Base-by-base conservation (phyloP, 2,888 invertebrate genomes). In the Allolobophora icterica region DNA sequence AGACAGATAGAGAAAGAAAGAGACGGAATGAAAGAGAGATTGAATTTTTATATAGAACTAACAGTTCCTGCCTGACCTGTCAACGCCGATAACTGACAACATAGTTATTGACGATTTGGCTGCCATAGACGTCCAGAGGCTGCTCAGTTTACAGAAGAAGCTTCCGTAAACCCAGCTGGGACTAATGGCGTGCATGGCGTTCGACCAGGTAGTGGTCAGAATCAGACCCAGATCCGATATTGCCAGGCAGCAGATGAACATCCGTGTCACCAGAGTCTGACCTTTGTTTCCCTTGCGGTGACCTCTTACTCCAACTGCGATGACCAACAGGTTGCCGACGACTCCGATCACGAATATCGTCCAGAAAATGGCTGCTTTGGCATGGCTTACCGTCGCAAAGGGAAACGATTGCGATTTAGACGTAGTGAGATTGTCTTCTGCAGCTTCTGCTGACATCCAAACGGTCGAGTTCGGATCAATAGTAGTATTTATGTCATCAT, bases 211-310 rank as follows among this genome's bases (percentile, higher is more conserved):
- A 0, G 52, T 52, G 1, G 45, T 89, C 89, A 89, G 35, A 45
- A 89, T 42, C 52, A 89, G 40, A 34, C 89, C 89, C 1, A 89
- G 89, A 30, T 89, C 89, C 33, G 89, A 38, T 0, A 42, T 38
- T 4, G 89, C 89, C 40, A 89, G 89, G 30, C 38, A 89, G n/a
- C 89, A 89, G 40, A 89, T 42, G 89, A 45, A 89, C 42, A 52
- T 89, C 89, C 52, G 45, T 19, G 89, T 89, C 35, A 89, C 89
- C 33, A 42, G 42, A 38, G n/a, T 19, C 33, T 42, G 52, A 24
- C 89, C 21, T 21, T 38, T 38, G 34, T 38, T 38, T 6, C 35
- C 38, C 21, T 38, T 38, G 87, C 34, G 35, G 87, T 38, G 35
- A 42, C 52, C 52, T 52, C 2, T 45, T 45, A 52, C n/a, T 19